phyloP scores from a whole-genome alignment of 2,888 invertebrate species.

The Leptinotarsa rubiginosa region DNA sequence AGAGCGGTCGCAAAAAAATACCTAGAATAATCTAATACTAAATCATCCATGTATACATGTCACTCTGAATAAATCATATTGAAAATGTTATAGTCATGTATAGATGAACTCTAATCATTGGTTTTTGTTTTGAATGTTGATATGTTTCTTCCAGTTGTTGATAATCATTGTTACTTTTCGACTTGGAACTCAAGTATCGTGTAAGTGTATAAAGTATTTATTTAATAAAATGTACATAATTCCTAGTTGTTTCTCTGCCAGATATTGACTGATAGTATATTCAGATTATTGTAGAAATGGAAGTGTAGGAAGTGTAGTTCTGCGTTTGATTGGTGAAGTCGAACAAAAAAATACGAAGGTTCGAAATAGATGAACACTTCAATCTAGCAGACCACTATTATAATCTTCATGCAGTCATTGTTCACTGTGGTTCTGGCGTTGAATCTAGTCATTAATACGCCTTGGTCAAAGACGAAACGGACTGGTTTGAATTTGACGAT shows the following conservation, averaged over 20 bases:
- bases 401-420: too few relatives aligned
- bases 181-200: slow-evolving; percentile 57
- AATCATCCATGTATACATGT: slow-evolving; percentile 60
- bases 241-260: slow-evolving; percentile 2
- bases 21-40: slow-evolving; percentile 34
- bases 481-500: too few relatives aligned
- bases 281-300: too few relatives aligned
- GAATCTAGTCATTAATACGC: too few relatives aligned
- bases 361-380: too few relatives aligned
- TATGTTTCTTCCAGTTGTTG: slow-evolving; percentile 42
- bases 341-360: too few relatives aligned
- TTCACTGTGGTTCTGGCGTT: too few relatives aligned
- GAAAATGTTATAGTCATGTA: slow-evolving; percentile 49
- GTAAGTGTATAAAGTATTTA: slow-evolving; percentile 64
- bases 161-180: slow-evolving; percentile 53
- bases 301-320: too few relatives aligned
- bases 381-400: too few relatives aligned
- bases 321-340: too few relatives aligned
- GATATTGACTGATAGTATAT: slow-evolving; percentile 16
- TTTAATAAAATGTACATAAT: slow-evolving; percentile 62
- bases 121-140: slow-evolving; percentile 35
- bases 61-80: slow-evolving; percentile 53
- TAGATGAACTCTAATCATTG: slow-evolving; percentile 30
- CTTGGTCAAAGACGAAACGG: too few relatives aligned
- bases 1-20: slow-evolving; percentile 23